These are phyloP conservation scores for Sebastes iracundus DNA, from an alignment of 2,797 vertebrate genomes.

Conservation along the genomic window DNA sequence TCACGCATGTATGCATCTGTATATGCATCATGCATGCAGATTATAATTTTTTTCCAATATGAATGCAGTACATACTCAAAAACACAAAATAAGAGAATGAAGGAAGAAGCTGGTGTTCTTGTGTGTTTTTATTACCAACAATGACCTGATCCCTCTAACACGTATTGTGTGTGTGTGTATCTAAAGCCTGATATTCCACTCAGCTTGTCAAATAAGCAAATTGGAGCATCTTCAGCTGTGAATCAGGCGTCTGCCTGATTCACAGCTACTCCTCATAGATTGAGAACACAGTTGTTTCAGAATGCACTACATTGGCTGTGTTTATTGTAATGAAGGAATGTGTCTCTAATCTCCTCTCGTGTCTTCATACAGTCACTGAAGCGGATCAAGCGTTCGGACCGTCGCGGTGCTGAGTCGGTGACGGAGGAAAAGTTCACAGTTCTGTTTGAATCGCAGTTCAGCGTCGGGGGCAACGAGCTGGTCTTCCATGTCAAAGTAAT, in stretches of 20 bases:
- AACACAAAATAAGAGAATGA: not conserved
- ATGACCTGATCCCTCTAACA: not conserved
- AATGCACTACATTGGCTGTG: not conserved
- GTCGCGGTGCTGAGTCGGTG: constrained; percentile 93
- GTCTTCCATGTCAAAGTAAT: constrained; percentile 96
- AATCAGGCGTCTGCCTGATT: not conserved
- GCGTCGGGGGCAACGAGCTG: constrained; percentile 94
- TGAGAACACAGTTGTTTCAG: not conserved
- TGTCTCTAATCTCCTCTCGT: not conserved
- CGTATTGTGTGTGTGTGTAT: not conserved
- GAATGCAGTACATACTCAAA: not conserved
- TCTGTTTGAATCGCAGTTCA: constrained; percentile 96
- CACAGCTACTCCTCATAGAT: not conserved
- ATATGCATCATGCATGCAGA: not conserved
- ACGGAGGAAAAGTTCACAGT: constrained; percentile 97
- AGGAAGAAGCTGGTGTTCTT: not conserved
- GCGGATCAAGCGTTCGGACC: constrained; percentile 94
- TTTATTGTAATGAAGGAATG: not conserved
- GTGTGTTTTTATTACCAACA: not conserved
- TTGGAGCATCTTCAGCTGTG: not conserved
- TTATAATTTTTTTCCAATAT: not conserved
- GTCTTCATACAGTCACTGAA: constrained; percentile 87
- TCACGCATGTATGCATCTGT: not conserved
- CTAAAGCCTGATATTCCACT: not conserved
- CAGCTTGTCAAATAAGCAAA: not conserved